Conservation (phyloP, 1,140 invertebrate species). For the Venturia canescens region DNA sequence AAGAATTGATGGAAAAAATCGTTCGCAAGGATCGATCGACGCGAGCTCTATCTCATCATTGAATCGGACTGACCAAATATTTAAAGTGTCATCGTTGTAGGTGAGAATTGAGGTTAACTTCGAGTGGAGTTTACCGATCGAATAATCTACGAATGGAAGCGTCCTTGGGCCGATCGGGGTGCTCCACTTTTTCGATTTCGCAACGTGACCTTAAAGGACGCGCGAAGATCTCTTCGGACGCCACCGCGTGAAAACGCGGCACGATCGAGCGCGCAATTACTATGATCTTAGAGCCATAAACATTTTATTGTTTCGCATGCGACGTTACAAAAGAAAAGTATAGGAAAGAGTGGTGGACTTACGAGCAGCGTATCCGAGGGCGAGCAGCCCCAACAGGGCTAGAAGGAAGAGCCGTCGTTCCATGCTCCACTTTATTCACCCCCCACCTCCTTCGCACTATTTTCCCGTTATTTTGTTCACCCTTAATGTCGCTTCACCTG, state of each 20-base stretch:
- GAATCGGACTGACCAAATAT: neutral
- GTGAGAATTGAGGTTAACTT: neutral
- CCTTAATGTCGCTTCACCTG: constrained; percentile 9
- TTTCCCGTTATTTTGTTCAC: constrained; percentile 36
- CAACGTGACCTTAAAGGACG: constrained; percentile 68
- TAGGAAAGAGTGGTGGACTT: constrained; percentile 51
- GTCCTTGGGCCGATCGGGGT: constrained; percentile 65
- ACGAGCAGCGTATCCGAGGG: constrained; percentile 62
- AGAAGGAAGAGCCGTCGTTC: constrained; percentile 50
- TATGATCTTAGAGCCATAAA: neutral
- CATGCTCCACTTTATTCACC: constrained; percentile 53
- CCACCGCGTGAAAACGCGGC: constrained; percentile 1
- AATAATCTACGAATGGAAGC: constrained; percentile 56
- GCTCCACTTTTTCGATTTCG: constrained; percentile 65
- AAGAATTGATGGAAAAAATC: neutral
- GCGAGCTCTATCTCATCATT: too few relatives aligned
- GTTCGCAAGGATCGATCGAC: too few relatives aligned
- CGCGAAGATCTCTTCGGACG: constrained; percentile 15
- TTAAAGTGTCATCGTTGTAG: neutral
- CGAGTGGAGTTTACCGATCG: constrained; percentile 28
- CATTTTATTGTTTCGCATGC: neutral
- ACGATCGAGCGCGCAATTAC: neutral
- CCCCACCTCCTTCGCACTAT: constrained; percentile 42
- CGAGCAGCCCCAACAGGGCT: constrained; percentile 62
- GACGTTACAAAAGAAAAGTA: too few relatives aligned